Conservation (phyloP, 2,797 vertebrate species). For the Thamnophis elegans region DNA sequence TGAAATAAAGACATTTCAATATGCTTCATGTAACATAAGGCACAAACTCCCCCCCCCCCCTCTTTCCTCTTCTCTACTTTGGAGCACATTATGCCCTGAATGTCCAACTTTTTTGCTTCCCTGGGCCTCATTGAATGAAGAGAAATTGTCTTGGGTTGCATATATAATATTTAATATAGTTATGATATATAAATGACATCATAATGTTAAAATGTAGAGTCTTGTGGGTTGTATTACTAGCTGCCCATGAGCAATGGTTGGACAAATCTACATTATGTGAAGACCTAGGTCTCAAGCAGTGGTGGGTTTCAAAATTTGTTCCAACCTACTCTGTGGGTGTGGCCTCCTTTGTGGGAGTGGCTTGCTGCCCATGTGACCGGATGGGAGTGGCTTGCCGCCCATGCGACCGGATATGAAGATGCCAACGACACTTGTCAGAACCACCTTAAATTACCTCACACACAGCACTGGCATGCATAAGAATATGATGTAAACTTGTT, state of each 20-base stretch:
- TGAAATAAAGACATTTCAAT: background rate
- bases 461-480: no score
- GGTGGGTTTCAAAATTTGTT: no score
- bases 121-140: background rate
- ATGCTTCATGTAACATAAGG: background rate
- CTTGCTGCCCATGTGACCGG: no score
- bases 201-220: background rate
- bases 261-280: background rate
- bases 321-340: no score
- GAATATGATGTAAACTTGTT: no score
- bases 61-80: background rate
- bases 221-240: background rate
- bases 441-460: no score
- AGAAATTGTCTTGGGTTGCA: background rate
- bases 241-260: background rate
- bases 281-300: background rate
- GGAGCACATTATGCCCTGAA: background rate
- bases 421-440: no score
- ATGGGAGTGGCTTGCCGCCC: no score
- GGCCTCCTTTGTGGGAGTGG: no score
- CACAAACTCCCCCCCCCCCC: rapidly evolving
- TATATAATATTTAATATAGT: background rate
- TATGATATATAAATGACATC: background rate
- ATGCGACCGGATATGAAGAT: no score
- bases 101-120: background rate